Evolutionary conservation across 2,888 invertebrate species (phyloP), one percentile per base, ranked within the genome.

Genomic region (Lasioglossum leucozonium): DNA sequence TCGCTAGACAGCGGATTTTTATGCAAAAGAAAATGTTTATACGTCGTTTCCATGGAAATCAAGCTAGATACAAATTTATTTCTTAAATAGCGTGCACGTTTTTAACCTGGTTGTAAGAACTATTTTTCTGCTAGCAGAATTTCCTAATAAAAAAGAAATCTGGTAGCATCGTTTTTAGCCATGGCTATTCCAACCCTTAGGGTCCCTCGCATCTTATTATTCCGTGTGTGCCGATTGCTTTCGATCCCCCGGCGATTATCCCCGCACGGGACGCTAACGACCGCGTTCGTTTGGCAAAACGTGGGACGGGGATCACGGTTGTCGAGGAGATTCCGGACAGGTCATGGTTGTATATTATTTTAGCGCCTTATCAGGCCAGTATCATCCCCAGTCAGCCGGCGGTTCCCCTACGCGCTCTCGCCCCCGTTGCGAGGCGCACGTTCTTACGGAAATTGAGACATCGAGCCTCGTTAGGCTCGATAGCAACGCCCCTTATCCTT

Each of bases 391-490:
- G 76, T 67, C 85, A 82, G 84, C 44, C 80, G 58, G 34, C 11
- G 22, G 67, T 26, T 62, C 65, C 73, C 80, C 85, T 72, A 73
- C 67, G 37, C 13, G 62, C 13, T 55, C 26, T 79, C 74, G 72
- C 88, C 88, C 92, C 87, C 82, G 78, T 79, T 79, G 87, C 75
- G 88, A 82, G 89, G 85, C 91, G 88, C 82, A 88, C 91, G 90
- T 91, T 91, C 90, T 90, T 91, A 92, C 93, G 92, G 93, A 94
- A 94, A 94, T 94, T 94, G 94, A 94, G 93, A 94, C 94, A 93
- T 93, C 91, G 90, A 91, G 92, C 90, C 93, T 93, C 93, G 93
- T 93, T 93, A 92, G 90, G 84, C 87, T 85, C 88, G 89, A 86
- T 85, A 77, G 82, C 85, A 81, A 86, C 87, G 82, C 86, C 87